A percentile compares a stretch with the other conserved stretches of the same genome.
phyloP scores from a whole-genome alignment of 2,797 vertebrate genomes.

The Chrysocyon brachyurus region DNA sequence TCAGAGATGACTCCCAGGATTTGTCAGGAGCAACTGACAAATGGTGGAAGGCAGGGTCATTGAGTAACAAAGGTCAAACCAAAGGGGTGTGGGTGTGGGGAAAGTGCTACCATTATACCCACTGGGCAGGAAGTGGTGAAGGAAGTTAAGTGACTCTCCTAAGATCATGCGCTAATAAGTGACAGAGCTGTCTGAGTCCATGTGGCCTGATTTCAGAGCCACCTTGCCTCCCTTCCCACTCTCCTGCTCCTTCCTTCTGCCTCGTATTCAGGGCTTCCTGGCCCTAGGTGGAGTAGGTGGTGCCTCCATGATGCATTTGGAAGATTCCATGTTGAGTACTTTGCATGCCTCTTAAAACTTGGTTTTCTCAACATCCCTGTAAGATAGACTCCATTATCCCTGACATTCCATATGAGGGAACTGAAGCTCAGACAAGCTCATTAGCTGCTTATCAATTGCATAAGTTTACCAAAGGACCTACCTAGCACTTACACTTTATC shows the following conservation, averaged over 20 bases:
- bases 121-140: not conserved
- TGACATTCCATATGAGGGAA: not conserved
- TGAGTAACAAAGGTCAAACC: not conserved
- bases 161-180: not conserved
- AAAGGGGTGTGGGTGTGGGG: not conserved
- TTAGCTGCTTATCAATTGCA: not conserved
- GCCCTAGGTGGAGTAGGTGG: not conserved
- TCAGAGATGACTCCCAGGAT: not conserved
- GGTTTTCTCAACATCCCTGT: not conserved
- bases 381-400: not conserved
- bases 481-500: fast-evolving
- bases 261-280: not conserved
- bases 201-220: fast-evolving
- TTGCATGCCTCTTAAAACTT: not conserved
- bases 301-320: too few relatives aligned
- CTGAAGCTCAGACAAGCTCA: not conserved
- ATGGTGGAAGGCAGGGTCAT: not conserved
- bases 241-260: not conserved
- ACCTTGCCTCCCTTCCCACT: not conserved
- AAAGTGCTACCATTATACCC: not conserved
- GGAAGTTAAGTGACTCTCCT: not conserved
- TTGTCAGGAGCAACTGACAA: not conserved
- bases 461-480: not conserved
- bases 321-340: not conserved
- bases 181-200: not conserved